Percentiles rank a stretch among this genome's conserved stretches.
Conservation (phyloP, 2,797 vertebrate genomes). For the Adrianichthys oophorus region DNA sequence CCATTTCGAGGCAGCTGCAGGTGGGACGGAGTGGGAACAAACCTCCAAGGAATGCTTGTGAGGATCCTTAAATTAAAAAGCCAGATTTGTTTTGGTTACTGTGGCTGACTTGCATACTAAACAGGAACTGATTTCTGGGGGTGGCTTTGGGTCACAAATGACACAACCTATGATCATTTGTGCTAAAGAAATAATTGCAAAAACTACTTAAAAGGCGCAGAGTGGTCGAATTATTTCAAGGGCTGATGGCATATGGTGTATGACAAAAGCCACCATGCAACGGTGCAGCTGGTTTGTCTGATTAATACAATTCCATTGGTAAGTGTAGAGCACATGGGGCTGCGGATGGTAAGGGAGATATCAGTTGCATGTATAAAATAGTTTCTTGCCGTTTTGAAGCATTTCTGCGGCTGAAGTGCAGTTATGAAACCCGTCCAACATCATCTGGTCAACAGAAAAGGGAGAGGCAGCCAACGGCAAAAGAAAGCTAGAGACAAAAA, state of each 20-base stretch:
- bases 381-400: constrained; percentile 30
- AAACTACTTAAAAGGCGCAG: constrained; percentile 10
- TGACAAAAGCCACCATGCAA: not conserved
- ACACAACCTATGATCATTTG: constrained; percentile 12
- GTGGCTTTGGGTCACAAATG: not conserved
- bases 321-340: not conserved
- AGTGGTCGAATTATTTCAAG: not conserved
- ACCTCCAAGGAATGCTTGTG: constrained; percentile 20
- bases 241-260: not conserved
- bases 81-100: constrained; percentile 5
- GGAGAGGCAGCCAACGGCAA: constrained; percentile 64
- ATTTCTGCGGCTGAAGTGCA: constrained; percentile 22
- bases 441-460: constrained; percentile 55
- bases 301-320: constrained; percentile 1
- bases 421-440: constrained; percentile 65
- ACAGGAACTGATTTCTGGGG: too few relatives aligned
- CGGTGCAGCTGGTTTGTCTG: not conserved
- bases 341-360: not conserved
- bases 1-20: constrained; percentile 36
- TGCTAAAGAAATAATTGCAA: constrained; percentile 25
- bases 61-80: constrained; percentile 14
- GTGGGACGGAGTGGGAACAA: constrained; percentile 27
- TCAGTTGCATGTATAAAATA: not conserved
- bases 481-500: constrained; percentile 66
- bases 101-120: too few relatives aligned